A percentile compares a stretch with the other conserved stretches of the same genome.
Evolutionary conservation across 2,797 vertebrate species (phyloP).

Genomic region (Sitta carolinensis): DNA sequence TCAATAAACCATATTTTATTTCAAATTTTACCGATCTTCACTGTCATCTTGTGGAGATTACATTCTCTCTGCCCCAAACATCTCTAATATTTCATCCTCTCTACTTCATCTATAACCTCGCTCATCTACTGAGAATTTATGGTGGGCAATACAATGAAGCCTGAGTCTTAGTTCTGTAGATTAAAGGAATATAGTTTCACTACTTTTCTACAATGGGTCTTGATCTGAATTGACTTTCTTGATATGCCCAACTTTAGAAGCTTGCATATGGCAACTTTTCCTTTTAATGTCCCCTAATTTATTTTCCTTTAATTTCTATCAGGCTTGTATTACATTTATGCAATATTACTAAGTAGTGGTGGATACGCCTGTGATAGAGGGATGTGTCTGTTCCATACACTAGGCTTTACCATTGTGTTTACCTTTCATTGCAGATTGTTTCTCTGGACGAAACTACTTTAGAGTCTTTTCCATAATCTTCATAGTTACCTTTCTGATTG

Average conservation of each 20-base stretch:
- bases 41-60: neutral
- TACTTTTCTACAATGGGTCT: neutral
- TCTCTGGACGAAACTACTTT: constrained; percentile 82
- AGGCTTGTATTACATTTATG: neutral
- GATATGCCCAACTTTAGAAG: neutral
- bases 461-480: constrained; percentile 92
- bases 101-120: neutral
- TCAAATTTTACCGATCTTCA: neutral
- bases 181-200: neutral
- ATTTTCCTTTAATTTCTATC: neutral
- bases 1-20: neutral
- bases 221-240: neutral
- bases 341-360: neutral
- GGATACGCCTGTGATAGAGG: neutral
- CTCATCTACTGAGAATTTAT: neutral
- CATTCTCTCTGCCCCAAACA: neutral
- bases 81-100: neutral
- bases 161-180: neutral
- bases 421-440: constrained; percentile 81
- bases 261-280: neutral
- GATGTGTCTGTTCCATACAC: neutral
- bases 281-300: neutral
- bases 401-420: constrained; percentile 34
- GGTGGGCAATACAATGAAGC: neutral
- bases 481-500: constrained; percentile 90